A percentile compares a stretch with the other conserved stretches of the same genome.
Conservation (phyloP, 2,113 vertebrate species). For the Crotalus tigris region DNA sequence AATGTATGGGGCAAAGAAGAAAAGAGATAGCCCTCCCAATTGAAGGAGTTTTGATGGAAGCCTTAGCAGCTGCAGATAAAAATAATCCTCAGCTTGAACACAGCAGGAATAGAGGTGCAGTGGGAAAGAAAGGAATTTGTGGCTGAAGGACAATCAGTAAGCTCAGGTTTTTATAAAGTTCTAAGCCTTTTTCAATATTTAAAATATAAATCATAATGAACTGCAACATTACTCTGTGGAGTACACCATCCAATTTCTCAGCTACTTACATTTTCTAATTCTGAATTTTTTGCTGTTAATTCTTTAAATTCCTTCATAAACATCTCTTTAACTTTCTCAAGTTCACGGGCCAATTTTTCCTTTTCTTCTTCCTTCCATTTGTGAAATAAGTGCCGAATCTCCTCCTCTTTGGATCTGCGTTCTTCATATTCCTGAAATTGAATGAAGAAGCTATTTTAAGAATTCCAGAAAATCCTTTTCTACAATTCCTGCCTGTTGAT, state of each 20-base stretch:
- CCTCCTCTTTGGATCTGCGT: constrained; percentile 80
- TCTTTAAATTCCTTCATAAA: constrained; percentile 87
- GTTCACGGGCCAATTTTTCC: constrained; percentile 77
- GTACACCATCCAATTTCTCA: background rate
- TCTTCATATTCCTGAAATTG: constrained; percentile 80
- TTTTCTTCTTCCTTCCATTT: constrained; percentile 88
- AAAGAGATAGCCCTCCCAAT: background rate
- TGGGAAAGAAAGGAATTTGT: background rate
- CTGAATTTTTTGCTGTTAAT: constrained; percentile 76
- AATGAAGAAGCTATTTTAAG: constrained; percentile 16
- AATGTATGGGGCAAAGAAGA: background rate
- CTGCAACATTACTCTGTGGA: background rate
- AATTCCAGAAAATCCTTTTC: constrained; percentile 12
- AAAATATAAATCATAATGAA: background rate
- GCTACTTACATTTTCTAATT: constrained; percentile 73
- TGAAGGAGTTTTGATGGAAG: background rate
- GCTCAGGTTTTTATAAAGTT: background rate
- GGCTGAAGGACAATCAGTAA: background rate
- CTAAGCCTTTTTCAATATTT: background rate
- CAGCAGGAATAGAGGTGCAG: background rate
- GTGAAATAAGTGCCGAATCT: constrained; percentile 79
- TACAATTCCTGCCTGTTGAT: background rate
- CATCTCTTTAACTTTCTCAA: constrained; percentile 86
- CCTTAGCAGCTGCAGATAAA: background rate
- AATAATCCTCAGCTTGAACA: background rate